Evolutionary conservation across 2,888 invertebrate species (phyloP).

Genomic region (Bellardia bayeri): DNA sequence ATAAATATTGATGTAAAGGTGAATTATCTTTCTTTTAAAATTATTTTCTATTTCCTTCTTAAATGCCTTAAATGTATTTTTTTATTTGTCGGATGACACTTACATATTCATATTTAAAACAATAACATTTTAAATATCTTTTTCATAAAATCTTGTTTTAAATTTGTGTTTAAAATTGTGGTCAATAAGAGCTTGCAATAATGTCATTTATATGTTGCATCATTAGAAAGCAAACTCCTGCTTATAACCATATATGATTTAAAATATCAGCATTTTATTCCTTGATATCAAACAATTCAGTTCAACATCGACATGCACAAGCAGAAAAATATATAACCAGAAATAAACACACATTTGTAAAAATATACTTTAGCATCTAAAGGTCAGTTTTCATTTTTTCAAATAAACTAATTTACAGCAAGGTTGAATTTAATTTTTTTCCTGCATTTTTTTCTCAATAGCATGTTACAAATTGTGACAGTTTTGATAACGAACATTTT

Average conservation of each 20-base stretch:
- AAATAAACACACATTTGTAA: neutral
- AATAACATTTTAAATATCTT: too few species aligned
- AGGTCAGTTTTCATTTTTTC: conserved; percentile 21
- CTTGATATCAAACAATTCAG: neutral
- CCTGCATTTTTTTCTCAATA: neutral
- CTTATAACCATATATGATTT: neutral
- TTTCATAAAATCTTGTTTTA: too few species aligned
- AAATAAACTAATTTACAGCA: conserved; percentile 35
- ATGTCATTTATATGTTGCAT: too few species aligned
- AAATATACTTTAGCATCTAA: conserved; percentile 31
- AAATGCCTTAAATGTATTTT: too few species aligned
- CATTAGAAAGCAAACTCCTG: neutral
- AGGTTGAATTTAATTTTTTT: conserved; percentile 28
- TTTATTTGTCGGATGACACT: too few species aligned
- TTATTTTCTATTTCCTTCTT: too few species aligned
- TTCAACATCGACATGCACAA: conserved; percentile 2
- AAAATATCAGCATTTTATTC: neutral
- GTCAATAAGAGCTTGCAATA: too few species aligned
- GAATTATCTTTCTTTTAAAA: too few species aligned
- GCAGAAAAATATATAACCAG: neutral
- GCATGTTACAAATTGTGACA: conserved; percentile 42
- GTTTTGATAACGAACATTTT: conserved; percentile 39
- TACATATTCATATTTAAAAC: too few species aligned
- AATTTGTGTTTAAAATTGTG: too few species aligned
- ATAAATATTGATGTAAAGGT: too few species aligned